Base-by-base conservation (phyloP, 2,113 vertebrate genomes). In the Apus apus region DNA sequence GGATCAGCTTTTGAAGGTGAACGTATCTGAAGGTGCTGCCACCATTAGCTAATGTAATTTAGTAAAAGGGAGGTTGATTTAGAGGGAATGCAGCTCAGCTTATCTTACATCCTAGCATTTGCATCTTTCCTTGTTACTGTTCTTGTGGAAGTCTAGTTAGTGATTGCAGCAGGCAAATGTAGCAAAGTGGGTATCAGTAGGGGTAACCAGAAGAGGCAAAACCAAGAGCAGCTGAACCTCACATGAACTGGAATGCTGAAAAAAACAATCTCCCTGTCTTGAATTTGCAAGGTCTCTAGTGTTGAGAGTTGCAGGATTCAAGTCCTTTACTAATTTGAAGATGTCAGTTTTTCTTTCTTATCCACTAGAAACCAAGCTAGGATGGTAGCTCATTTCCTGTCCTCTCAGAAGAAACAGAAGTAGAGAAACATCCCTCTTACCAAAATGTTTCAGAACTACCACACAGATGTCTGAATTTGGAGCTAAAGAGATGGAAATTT, bases 31-130 rank as follows among this genome's bases (percentile, higher is more conserved):
- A 87, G 70, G 70, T 95, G 89, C 91, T 85, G 77, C 58, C n/a
- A 46, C 85, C 72, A 90, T 96, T 96, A 97, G 79, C 93, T 93
- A 96, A 96, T 95, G 90, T 46, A 76, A 91, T 95, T 76, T 84
- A 64, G 43, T 27, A 71, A 51, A 73, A 85, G 22, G 29, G 30
- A 68, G 46, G 51, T 8, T 89, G 78, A 84, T 95, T 85, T 88
- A 83, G 34, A 64, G 51, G 16, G 13, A 34, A 17, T 40, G 38
- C 46, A 62, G 25, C 58, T 89, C 50, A 73, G 36, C 71, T 72
- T 82, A 60, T 72, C 21, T 51, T 68, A 34, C 0, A 0, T 74
- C 62, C 27, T 22, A 5, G 26, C 51, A 25, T 36, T 70, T 75
- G 11, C 7, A 4, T 45, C 85, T 80, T 85, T 36, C 57, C 25